These are phyloP conservation scores for Drosophila yooni DNA, from an alignment of 2,888 invertebrate genomes.

Conservation along the genomic window DNA sequence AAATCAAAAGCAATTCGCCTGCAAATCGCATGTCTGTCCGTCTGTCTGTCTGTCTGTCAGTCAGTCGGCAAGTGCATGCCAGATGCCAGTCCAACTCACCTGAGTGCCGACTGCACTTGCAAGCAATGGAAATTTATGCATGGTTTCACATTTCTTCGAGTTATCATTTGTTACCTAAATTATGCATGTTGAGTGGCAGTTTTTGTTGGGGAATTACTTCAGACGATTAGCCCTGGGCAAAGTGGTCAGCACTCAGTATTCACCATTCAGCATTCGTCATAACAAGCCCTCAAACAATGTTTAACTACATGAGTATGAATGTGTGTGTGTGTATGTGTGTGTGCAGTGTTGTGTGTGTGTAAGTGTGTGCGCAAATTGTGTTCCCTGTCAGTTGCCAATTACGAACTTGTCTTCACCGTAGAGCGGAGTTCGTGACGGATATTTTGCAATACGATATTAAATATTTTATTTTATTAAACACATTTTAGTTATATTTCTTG, in stretches of 20 bases:
- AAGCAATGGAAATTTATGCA: conserved; percentile 79
- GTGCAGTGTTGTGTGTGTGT: not conserved
- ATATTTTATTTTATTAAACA: not conserved
- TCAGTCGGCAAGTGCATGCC: conserved; percentile 19
- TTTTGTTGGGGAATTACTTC: conserved; percentile 71
- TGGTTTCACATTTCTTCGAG: conserved; percentile 83
- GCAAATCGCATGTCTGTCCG: conserved; percentile 49
- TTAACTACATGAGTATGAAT: not conserved
- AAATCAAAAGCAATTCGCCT: conserved; percentile 82
- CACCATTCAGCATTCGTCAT: conserved; percentile 16
- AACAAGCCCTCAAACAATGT: conserved; percentile 10
- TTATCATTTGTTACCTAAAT: conserved; percentile 81
- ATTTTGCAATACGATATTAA: not conserved
- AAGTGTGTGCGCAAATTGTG: conserved; percentile 16
- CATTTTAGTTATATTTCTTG: not conserved
- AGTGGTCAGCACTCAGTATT: conserved; percentile 53
- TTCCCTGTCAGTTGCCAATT: conserved; percentile 35
- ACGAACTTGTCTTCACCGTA: not conserved
- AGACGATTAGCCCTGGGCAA: conserved; percentile 71
- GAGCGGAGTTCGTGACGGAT: not conserved
- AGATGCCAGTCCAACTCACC: conserved; percentile 34
- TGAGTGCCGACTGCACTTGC: conserved; percentile 49
- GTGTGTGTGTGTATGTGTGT: not conserved
- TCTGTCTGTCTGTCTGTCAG: conserved; percentile 21
- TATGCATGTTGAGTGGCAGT: conserved; percentile 79